Evolutionary conservation across 2,797 vertebrate species (phyloP).

Genomic region (Carduelis carduelis): DNA sequence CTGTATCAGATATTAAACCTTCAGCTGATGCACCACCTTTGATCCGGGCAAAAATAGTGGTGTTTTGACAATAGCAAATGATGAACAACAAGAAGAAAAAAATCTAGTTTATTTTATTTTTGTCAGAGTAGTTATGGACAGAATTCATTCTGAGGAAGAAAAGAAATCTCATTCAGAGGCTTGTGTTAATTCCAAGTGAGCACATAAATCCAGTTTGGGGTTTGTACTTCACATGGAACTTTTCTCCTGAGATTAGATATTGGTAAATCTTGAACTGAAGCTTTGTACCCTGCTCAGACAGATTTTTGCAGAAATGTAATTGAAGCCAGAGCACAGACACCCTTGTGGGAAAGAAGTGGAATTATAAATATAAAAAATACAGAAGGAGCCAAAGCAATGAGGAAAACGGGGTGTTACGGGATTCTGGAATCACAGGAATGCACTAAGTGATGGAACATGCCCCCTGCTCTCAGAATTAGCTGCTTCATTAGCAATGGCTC

Average conservation of each 20-base stretch:
- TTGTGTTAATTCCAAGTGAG: slow-evolving; percentile 39
- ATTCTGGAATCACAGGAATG: neutral
- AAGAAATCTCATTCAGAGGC: slow-evolving; percentile 33
- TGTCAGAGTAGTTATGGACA: neutral
- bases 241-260: slow-evolving; percentile 14
- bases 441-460: slow-evolving; percentile 25
- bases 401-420: neutral
- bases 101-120: slow-evolving; percentile 3
- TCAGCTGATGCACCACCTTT: neutral
- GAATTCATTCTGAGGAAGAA: slow-evolving; percentile 13
- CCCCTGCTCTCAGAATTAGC: slow-evolving; percentile 55
- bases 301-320: slow-evolving; percentile 30
- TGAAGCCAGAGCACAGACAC: neutral
- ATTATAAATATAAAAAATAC: neutral
- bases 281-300: slow-evolving; percentile 1
- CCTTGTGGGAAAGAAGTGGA: neutral
- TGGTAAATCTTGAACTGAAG: slow-evolving; percentile 27
- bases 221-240: neutral
- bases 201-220: slow-evolving; percentile 47
- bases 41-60: neutral
- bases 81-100: neutral
- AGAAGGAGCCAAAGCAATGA: neutral
- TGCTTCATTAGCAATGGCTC: slow-evolving; percentile 56
- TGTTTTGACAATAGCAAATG: slow-evolving; percentile 24
- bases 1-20: slow-evolving; percentile 47